These are phyloP conservation scores for Zootoca vivipara DNA, from an alignment of 2,113 vertebrate species.

Conservation along the genomic window DNA sequence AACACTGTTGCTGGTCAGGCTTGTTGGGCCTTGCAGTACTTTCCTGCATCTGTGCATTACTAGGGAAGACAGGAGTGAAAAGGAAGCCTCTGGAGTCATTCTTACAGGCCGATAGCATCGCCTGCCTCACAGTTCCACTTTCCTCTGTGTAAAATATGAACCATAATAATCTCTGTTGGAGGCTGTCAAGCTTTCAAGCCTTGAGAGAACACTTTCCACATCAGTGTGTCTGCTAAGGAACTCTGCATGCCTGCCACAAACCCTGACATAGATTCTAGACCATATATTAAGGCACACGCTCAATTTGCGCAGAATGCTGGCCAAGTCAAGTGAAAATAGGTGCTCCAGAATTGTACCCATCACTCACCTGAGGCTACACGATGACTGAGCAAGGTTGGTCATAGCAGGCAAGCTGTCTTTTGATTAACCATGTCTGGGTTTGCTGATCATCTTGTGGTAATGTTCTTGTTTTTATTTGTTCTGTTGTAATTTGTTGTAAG, in stretches of 20 bases:
- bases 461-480: too few relatives aligned
- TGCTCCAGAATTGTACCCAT: too few relatives aligned
- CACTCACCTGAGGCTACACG: too few relatives aligned
- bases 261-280: neutral
- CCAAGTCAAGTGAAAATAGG: too few relatives aligned
- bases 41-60: neutral
- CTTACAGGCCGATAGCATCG: neutral
- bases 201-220: neutral
- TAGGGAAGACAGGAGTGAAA: neutral
- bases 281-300: too few relatives aligned
- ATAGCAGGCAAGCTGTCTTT: too few relatives aligned
- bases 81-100: neutral
- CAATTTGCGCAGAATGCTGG: too few relatives aligned
- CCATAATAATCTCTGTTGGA: neutral
- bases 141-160: neutral
- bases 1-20: neutral
- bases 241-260: neutral
- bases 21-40: neutral
- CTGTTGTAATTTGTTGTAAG: too few relatives aligned
- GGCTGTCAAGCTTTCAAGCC: neutral
- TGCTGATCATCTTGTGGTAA: too few relatives aligned
- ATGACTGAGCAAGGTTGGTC: too few relatives aligned
- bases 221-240: neutral
- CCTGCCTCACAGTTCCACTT: neutral
- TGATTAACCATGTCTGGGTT: too few relatives aligned